phyloP scores from a whole-genome alignment of 2,888 invertebrate genomes.

The Sesia apiformis region DNA sequence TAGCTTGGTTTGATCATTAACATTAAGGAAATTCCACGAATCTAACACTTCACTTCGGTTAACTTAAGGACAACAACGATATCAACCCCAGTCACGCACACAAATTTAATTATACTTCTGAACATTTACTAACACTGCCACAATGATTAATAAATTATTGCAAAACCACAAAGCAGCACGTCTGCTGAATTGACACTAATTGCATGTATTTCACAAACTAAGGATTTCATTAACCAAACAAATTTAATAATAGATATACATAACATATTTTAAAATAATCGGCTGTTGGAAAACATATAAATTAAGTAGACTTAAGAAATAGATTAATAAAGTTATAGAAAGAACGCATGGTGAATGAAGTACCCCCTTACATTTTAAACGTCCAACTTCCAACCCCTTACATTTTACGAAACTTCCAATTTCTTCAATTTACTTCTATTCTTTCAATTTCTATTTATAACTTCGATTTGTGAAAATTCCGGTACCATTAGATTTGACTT shows the following conservation, averaged over 20 bases:
- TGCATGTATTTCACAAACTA: slow-evolving; percentile 55
- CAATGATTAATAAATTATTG: slow-evolving; percentile 29
- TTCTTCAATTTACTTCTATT: slow-evolving; percentile 37
- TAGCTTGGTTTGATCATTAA: slow-evolving; percentile 54
- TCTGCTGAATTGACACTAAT: slow-evolving; percentile 50
- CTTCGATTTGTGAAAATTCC: slow-evolving; percentile 72
- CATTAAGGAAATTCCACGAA: slow-evolving; percentile 69
- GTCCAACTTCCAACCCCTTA: slow-evolving; percentile 25
- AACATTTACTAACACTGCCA: slow-evolving; percentile 39
- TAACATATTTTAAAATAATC: background rate
- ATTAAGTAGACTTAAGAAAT: background rate
- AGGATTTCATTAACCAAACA: slow-evolving; percentile 10
- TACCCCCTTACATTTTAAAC: slow-evolving; percentile 33
- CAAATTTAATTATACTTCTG: slow-evolving; percentile 25
- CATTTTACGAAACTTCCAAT: slow-evolving; percentile 21
- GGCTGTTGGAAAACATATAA: background rate
- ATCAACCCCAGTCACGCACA: slow-evolving; percentile 27
- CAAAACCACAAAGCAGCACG: slow-evolving; percentile 36
- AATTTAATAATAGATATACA: no score
- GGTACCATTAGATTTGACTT: slow-evolving; percentile 58
- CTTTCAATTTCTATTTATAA: slow-evolving; percentile 32
- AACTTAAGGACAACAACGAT: background rate
- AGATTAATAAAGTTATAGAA: background rate
- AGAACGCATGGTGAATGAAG: slow-evolving; percentile 42
- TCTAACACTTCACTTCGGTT: slow-evolving; percentile 34